These are phyloP conservation scores for Conus betulinus DNA, from an alignment of 1,140 invertebrate species.

Conservation along the genomic window DNA sequence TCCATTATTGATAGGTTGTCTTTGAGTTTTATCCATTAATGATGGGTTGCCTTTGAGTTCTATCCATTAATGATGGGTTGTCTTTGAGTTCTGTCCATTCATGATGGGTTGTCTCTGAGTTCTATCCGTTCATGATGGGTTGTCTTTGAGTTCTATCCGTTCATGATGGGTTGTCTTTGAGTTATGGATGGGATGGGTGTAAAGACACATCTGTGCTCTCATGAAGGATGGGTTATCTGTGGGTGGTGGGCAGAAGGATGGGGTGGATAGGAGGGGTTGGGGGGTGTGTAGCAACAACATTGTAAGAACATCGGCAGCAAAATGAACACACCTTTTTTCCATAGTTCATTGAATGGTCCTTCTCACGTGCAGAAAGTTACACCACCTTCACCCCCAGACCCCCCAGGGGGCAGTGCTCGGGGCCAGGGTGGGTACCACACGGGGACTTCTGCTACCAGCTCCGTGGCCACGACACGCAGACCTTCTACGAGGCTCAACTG, in stretches of 20 bases:
- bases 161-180: too few species aligned
- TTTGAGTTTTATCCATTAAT: slow-evolving; percentile 43
- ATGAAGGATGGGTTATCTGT: too few species aligned
- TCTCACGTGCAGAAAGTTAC: slow-evolving; percentile 15
- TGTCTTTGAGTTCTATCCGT: too few species aligned
- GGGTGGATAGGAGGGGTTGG: too few species aligned
- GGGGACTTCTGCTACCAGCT: slow-evolving; percentile 48
- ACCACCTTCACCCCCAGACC: slow-evolving; percentile 48
- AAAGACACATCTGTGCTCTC: too few species aligned
- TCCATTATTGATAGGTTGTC: slow-evolving; percentile 33
- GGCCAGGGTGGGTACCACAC: slow-evolving; percentile 36
- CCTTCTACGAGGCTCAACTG: slow-evolving; percentile 45
- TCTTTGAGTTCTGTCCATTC: too few species aligned
- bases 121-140: too few species aligned
- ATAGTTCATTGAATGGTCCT: not conserved
- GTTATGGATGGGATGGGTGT: too few species aligned
- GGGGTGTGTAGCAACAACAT: too few species aligned
- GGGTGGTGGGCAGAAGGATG: too few species aligned
- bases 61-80: slow-evolving; percentile 40
- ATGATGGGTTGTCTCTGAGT: too few species aligned
- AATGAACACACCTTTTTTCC: not conserved
- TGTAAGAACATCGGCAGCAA: too few species aligned
- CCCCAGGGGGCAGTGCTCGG: slow-evolving; percentile 47
- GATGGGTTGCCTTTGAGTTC: slow-evolving; percentile 17
- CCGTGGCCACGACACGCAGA: slow-evolving; percentile 10